Evolutionary conservation across 2,113 vertebrate genomes (phyloP), one percentile per base, ranked within the genome.

Genomic region (Equus przewalskii): DNA sequence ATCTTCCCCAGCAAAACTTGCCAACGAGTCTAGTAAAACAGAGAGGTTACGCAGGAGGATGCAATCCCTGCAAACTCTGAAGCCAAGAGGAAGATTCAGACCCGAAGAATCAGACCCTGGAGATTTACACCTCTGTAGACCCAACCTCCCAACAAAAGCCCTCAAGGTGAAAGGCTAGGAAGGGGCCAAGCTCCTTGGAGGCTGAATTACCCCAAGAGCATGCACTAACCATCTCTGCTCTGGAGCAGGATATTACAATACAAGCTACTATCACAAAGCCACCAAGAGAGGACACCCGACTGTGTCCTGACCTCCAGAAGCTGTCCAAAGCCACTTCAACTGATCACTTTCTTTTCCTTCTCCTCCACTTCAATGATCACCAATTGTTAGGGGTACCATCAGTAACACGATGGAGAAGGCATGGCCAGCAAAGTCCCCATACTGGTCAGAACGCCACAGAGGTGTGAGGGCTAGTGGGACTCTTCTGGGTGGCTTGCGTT

Each of bases 31-130:
- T 51, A 65, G 72, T 73, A 86, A 91, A 86, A 82, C 4, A 67
- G 62, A 85, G 60, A 69, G 18, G 60, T 62, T 72, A 67, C 30
- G 75, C 41, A 30, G 22, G 67, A 88, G 36, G 51, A 86, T 70
- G 62, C 26, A 80, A 15, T 8, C 46, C 78, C 49, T 19, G 46
- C 15, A 73, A 67, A 90, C 26, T 65, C 36, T 3, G 12, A 85
- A 93, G 49, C 64, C n/a, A 85, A 15, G 49, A 87, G 18, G 10
- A 96, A 30, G 64, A 91, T 56, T 94, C 22, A 92, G 60, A 96
- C n/a, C 60, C 69, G 62, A 92, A 96, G n/a, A 85, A 72, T 41
- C 79, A 94, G 87, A 28, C 15, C 87, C 79, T 67, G 21, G 36
- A 14, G 69, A 73, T 36, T 67, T 62, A 60, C 3, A 80, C 12